These are phyloP conservation scores for Tholera decimalis DNA, from an alignment of 2,888 invertebrate genomes.

Conservation along the genomic window DNA sequence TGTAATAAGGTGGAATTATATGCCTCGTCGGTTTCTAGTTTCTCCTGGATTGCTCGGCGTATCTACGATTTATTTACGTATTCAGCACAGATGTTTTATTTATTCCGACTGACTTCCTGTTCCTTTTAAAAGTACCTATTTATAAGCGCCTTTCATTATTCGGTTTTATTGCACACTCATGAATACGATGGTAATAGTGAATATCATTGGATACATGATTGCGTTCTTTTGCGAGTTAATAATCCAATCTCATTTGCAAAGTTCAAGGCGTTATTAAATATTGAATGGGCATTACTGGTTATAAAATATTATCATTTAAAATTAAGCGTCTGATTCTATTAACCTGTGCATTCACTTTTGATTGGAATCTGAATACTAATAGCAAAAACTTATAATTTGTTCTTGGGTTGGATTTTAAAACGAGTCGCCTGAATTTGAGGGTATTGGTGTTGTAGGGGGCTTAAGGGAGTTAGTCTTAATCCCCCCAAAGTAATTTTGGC, in stretches of 20 bases:
- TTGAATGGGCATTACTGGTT: neutral
- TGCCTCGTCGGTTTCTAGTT: slow-evolving; percentile 30
- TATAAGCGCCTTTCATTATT: slow-evolving; percentile 1
- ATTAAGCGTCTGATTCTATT: slow-evolving; percentile 14
- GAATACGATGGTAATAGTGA: neutral
- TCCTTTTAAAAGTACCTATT: slow-evolving; percentile 22
- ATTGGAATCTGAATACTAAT: slow-evolving; percentile 8
- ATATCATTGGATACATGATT: neutral
- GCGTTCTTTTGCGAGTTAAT: neutral
- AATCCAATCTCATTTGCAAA: neutral
- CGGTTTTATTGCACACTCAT: neutral
- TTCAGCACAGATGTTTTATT: slow-evolving; percentile 48
- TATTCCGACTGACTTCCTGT: slow-evolving; percentile 40
- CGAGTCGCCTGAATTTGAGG: too few species aligned
- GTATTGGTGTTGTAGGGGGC: too few species aligned
- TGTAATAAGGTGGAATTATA: slow-evolving; percentile 17
- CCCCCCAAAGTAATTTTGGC: too few species aligned
- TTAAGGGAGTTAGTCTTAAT: too few species aligned
- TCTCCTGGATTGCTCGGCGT: slow-evolving; percentile 21
- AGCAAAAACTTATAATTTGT: neutral
- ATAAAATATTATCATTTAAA: slow-evolving; percentile 1
- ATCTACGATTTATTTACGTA: slow-evolving; percentile 51
- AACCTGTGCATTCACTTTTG: slow-evolving; percentile 7
- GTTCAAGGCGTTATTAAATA: slow-evolving; percentile 14
- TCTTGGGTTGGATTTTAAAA: too few species aligned